Evolutionary conservation across 2,888 invertebrate species (phyloP).

Genomic region (Pycnomerus fuliginosus): DNA sequence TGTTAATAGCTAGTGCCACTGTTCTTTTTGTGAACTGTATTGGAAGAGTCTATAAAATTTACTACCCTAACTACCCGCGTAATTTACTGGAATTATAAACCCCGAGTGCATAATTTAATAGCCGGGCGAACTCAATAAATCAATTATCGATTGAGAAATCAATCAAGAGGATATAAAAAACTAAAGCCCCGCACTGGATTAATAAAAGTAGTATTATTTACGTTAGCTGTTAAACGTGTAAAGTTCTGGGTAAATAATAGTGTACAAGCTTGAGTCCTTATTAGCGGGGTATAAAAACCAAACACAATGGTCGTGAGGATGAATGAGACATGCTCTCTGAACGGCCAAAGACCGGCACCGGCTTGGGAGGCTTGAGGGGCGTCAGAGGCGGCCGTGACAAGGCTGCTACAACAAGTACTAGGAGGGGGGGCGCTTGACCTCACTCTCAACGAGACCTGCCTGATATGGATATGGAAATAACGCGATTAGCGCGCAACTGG

Average conservation of each 20-base stretch:
- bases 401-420: conserved; percentile 37
- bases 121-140: too few relatives aligned
- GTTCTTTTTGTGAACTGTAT: too few relatives aligned
- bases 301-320: conserved; percentile 40
- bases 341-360: conserved; percentile 38
- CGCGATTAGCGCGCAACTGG: conserved; percentile 35
- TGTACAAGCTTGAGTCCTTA: conserved; percentile 35
- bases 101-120: too few relatives aligned
- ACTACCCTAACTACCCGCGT: too few relatives aligned
- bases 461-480: conserved; percentile 44
- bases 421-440: conserved; percentile 39
- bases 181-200: too few relatives aligned
- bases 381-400: conserved; percentile 43
- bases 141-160: too few relatives aligned
- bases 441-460: conserved; percentile 40
- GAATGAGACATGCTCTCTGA: conserved; percentile 40
- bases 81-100: too few relatives aligned
- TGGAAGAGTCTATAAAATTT: too few relatives aligned
- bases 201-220: conserved; percentile 33
- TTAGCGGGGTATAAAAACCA: conserved; percentile 38
- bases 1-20: too few relatives aligned
- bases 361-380: conserved; percentile 35
- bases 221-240: conserved; percentile 35
- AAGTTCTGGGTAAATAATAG: conserved; percentile 37
- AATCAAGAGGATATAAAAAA: too few relatives aligned